Base-by-base conservation (phyloP, 1,140 invertebrate species). In the Drosophila rhopaloa region DNA sequence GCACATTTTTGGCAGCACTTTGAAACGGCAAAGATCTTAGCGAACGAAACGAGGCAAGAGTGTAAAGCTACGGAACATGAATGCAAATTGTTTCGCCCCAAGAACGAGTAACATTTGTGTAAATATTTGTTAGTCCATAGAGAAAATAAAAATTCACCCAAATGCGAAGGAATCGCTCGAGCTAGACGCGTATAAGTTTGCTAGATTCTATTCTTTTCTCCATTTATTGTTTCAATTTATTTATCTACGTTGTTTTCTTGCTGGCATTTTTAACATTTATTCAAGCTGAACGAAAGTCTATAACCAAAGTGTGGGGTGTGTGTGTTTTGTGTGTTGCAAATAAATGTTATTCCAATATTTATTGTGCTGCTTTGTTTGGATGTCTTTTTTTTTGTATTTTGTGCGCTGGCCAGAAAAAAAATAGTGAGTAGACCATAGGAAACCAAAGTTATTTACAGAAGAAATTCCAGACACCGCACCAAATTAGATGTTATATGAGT, bases 91-190 rank as follows among this genome's bases (percentile, higher is more conserved):
- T 50, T 70, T 41, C 71, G 73, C 43, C 27, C 58, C 44, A 50
- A 46, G 51, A 55, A 75, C 32, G 50, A 37, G 50, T 53, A 88
- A 81, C 84, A 89, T 84, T 88, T 88, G 84, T 88, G 84, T 80
- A 89, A 88, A 88, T 88, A 89, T 68, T 78, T 80, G 76, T 88
- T 88, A 88, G 74, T 85, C 66, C 38, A 73, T 68, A 58, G 29
- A 61, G 24, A 62, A 56, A 62, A 56, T 54, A 50, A 80, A 80
- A 65, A 44, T 57, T 53, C 38, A 48, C 47, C 54, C 37, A 56
- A 79, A 40, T 27, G 46, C 19, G 57, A n/a, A 48, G 11, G 38
- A 70, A 76, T 76, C 50, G 11, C 47, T 66, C 62, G 44, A 24
- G 40, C 40, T 53, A 58, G 55, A 57, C 24, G 29, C 14, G 1